Percentiles rank a stretch among this genome's conserved stretches.
Evolutionary conservation across 2,888 invertebrate species (phyloP).

Genomic region (Dugesia japonica): DNA sequence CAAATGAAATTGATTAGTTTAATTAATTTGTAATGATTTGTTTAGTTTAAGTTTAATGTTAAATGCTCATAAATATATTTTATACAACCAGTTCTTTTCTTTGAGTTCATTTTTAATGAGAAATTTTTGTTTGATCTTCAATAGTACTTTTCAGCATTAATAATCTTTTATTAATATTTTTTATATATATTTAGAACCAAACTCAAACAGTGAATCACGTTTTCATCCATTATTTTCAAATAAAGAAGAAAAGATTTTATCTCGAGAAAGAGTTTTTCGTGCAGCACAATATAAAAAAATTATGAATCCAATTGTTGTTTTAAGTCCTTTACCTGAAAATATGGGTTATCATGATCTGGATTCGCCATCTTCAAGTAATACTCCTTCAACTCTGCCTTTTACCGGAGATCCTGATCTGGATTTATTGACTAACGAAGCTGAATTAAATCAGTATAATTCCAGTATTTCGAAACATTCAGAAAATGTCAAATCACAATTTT

Average conservation of each 20-base stretch:
- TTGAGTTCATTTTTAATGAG: not conserved
- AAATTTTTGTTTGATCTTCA: not conserved
- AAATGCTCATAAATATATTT: not conserved
- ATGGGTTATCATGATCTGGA: not conserved
- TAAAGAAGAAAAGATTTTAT: conserved; percentile 3
- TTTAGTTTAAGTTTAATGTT: not conserved
- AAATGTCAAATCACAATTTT: conserved; percentile 8
- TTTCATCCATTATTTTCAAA: not conserved
- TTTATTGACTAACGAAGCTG: not conserved
- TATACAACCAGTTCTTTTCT: not conserved
- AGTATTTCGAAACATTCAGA: conserved; percentile 1
- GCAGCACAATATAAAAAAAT: not conserved
- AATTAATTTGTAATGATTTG: not conserved
- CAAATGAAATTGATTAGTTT: not conserved
- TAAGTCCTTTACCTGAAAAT: not conserved
- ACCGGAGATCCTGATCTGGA: not conserved
- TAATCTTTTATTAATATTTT: too few relatives aligned
- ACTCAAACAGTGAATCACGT: not conserved
- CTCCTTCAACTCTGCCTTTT: not conserved
- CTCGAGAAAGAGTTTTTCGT: conserved; percentile 5
- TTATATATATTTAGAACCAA: not conserved
- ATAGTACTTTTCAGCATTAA: not conserved
- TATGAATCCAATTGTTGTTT: conserved; percentile 1
- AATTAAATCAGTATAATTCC: not conserved
- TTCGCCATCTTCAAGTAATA: not conserved